phyloP scores from a whole-genome alignment of 1,140 invertebrate genomes.

The Trichogramma pretiosum region DNA sequence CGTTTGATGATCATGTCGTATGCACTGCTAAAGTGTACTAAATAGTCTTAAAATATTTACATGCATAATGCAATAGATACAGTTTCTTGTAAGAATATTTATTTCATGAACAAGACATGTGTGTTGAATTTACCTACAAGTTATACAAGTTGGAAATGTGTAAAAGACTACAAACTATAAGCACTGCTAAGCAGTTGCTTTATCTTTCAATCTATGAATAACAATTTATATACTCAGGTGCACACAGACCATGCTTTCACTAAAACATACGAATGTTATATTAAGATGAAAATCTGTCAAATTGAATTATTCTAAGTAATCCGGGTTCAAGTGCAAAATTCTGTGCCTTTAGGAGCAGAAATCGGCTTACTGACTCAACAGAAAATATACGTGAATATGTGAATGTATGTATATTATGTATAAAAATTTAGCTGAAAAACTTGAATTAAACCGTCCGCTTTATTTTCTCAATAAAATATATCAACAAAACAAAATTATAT shows the following conservation, averaged over 20 bases:
- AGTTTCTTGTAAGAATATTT: background rate
- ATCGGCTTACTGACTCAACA: conserved; percentile 45
- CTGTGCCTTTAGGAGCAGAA: conserved; percentile 47
- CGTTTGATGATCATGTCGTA: background rate
- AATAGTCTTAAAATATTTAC: conserved; percentile 3
- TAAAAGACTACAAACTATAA: conserved; percentile 15
- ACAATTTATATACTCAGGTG: conserved; percentile 24
- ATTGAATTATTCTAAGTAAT: conserved; percentile 47
- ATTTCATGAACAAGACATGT: no score
- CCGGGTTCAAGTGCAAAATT: conserved; percentile 48
- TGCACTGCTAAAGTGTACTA: conserved; percentile 1
- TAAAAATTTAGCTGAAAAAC: conserved; percentile 16
- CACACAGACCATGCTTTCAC: conserved; percentile 46
- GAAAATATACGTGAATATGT: conserved; percentile 15
- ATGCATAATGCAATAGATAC: conserved; percentile 1
- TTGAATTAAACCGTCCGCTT: conserved; percentile 45
- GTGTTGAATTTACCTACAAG: no score
- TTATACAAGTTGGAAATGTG: no score
- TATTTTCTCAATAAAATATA: conserved; percentile 43
- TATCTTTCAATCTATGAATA: conserved; percentile 17
- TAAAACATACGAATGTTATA: conserved; percentile 24
- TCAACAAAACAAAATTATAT: no score
- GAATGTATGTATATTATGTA: background rate
- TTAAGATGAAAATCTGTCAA: conserved; percentile 26
- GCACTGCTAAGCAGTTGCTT: conserved; percentile 40